These are phyloP conservation scores for Polypedilum vanderplanki DNA, from an alignment of 1,140 invertebrate genomes.

Conservation along the genomic window DNA sequence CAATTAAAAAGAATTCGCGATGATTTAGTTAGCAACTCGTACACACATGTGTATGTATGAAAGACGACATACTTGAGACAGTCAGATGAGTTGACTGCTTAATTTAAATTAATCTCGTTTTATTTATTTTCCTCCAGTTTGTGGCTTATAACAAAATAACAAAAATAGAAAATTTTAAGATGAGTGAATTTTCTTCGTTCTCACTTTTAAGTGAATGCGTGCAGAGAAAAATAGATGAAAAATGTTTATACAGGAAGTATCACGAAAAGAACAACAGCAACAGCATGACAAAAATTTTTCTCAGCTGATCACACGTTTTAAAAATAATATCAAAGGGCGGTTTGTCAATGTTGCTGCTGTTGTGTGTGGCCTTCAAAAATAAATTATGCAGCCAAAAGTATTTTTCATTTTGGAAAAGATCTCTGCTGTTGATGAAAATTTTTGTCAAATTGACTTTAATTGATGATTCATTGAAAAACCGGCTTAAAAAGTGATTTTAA, in stretches of 20 bases:
- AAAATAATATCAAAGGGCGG: no score
- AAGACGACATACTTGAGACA: not conserved
- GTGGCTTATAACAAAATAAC: not conserved
- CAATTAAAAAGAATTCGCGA: no score
- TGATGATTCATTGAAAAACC: not conserved
- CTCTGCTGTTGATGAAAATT: not conserved
- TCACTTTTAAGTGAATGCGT: not conserved
- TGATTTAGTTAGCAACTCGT: no score
- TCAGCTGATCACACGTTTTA: not conserved
- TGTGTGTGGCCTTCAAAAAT: no score
- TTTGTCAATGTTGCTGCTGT: no score
- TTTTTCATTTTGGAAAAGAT: not conserved
- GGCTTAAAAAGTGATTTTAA: not conserved
- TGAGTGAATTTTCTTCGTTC: not conserved
- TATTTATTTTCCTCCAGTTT: not conserved
- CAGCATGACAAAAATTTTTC: not conserved
- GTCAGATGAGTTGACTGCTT: not conserved
- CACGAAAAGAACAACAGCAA: not conserved
- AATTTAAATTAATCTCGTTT: not conserved
- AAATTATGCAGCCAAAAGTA: no score
- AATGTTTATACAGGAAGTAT: not conserved
- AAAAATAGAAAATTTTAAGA: not conserved
- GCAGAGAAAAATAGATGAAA: not conserved
- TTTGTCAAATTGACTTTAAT: not conserved
- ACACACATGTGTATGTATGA: no score